Evolutionary conservation across 2,888 invertebrate species (phyloP), one percentile per base, ranked within the genome.

Genomic region (Tubulanus polymorphus): DNA sequence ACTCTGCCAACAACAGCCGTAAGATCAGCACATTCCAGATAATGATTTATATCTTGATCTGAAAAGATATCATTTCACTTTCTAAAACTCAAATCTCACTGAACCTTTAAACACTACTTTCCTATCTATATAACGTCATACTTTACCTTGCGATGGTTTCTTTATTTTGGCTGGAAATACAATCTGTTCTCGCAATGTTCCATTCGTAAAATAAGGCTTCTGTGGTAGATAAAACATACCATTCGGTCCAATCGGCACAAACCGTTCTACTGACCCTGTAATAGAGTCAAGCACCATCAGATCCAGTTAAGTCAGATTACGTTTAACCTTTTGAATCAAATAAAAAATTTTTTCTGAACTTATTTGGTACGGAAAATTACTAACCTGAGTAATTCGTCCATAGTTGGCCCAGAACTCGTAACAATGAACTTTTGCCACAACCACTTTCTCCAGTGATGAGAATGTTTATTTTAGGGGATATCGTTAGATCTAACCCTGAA

Each of bases 381-480:
- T n/a, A 55, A 70, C 76, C 77, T 57, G 68, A 65, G 6, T 64
- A 63, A 47, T 91, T 88, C 0, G 93, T 93, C 97, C 97, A 99
- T 25, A 99, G 82, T 0, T 95, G 94, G 48, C 91, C 91, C 51
- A 99, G 83, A 61, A 96, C 91, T 51, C 97, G 86, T 81, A 99
- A 91, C 64, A 99, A 80, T 0, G 87, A 87, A 46, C 87, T 90
- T 76, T 95, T 94, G 2, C 94, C 94, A 78, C 93, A 93, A 12
- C 97, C 96, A 75, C 96, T 96, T 15, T 95, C 94, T 0, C 99
- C 85, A 1, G 95, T 94, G 63, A 99, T 93, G 41, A 99, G 84
- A 48, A 97, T 62, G 59, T 81, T 83, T 30, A 74, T 69, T 1
- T 81, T 81, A 32, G 73, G 69, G 23, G 70, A 68, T 47, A 84